Evolutionary conservation across 2,888 invertebrate genomes (phyloP).

Genomic region (Ochropleura leucogaster): DNA sequence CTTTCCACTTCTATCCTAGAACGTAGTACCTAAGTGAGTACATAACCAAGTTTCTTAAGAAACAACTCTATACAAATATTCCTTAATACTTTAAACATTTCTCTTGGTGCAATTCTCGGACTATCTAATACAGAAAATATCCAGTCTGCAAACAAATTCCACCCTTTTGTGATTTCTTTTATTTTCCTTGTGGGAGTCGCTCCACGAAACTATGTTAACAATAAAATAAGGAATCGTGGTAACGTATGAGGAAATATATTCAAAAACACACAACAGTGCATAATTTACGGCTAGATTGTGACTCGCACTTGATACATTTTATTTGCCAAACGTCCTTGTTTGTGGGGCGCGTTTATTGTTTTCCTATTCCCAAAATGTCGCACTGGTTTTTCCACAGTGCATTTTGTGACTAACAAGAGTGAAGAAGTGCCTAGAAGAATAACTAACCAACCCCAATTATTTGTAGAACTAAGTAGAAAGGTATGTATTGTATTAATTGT

Average conservation of each 20-base stretch:
- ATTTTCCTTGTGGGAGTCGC: constrained; percentile 36
- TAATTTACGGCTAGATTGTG: constrained; percentile 52
- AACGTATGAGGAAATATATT: constrained; percentile 55
- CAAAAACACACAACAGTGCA: constrained; percentile 37
- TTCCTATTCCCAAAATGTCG: not conserved
- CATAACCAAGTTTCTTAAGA: constrained; percentile 12
- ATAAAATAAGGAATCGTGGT: constrained; percentile 51
- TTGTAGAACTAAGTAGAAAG: not conserved
- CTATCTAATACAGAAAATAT: constrained; percentile 25
- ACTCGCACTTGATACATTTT: constrained; percentile 42
- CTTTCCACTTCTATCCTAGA: not conserved
- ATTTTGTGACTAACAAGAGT: constrained; percentile 9
- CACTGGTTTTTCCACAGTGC: constrained; percentile 2
- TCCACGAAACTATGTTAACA: constrained; percentile 39
- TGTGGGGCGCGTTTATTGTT: constrained; percentile 17
- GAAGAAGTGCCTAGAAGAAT: not conserved
- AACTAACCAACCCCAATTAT: not conserved
- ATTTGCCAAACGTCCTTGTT: constrained; percentile 29
- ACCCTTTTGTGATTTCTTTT: constrained; percentile 38
- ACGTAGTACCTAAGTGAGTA: not conserved
- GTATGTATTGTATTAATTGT: too few species aligned
- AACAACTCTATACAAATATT: constrained; percentile 18
- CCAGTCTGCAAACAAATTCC: constrained; percentile 41
- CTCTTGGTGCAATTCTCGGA: constrained; percentile 15
- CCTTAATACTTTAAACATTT: constrained; percentile 21